Base-by-base conservation (phyloP, 1,140 invertebrate species). In the Cyrtorhinus lividipennis region DNA sequence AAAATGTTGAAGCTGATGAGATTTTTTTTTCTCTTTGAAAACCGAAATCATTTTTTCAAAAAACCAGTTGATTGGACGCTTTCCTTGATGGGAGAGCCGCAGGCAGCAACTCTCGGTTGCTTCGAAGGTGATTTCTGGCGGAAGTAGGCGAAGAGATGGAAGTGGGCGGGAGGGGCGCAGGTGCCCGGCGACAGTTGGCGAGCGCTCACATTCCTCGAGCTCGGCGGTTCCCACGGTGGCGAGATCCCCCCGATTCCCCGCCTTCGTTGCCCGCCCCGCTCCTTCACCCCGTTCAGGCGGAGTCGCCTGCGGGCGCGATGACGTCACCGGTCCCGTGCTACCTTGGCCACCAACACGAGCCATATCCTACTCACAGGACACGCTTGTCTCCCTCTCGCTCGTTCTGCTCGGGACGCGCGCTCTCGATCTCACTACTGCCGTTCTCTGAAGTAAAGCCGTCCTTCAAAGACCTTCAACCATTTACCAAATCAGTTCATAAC, bases 171-270 rank as follows among this genome's bases (percentile, higher is more conserved):
- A 53, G 48, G 48, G 48, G 48, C 48, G 48, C 48, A 53, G 48
- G 48, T 53, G 48, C 48, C 48, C 48, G 48, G 48, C 48, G 48
- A 53, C 48, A 53, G 48, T 53, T 53, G 48, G 48, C 48, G 48
- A 53, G 48, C 48, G 48, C 48, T 53, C 10, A 53, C 48, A 53
- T 53, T 53, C 48, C 48, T 15, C 48, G 48, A 22, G 48, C 10
- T 22, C 48, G 48, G 20, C 10, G 12, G 48, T 53, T 53, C 48
- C 48, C 48, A 53, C 48, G 48, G 48, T 53, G 48, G 48, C 48
- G 48, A 53, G 48, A 20, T 53, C 18, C 48, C 48, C 20, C 48
- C 48, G 12, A 20, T 10, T 5, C 10, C 20, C 48, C 10, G 10
- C 48, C 18, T 20, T 22, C 12, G 5, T 20, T 20, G 12, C 5